Conservation (phyloP, 2,888 invertebrate species). For the Choristoneura rosaceana region DNA sequence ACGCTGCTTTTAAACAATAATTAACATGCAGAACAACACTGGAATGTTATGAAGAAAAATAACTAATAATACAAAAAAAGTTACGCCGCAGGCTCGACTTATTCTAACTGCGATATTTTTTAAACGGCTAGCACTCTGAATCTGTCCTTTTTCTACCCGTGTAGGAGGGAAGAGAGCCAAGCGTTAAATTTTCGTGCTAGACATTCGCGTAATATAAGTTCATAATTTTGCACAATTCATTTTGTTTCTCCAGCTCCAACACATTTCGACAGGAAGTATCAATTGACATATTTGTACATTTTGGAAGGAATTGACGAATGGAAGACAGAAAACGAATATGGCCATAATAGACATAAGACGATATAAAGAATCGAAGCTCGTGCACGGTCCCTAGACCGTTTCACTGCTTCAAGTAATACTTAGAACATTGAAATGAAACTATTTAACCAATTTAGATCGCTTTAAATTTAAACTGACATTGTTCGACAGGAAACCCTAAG, state of each 20-base stretch:
- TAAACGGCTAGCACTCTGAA: neutral
- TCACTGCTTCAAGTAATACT: neutral
- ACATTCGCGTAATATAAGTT: neutral
- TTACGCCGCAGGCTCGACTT: constrained; percentile 5
- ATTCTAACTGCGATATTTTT: neutral
- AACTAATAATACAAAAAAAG: constrained; percentile 1
- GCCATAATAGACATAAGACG: constrained; percentile 47
- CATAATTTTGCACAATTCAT: neutral
- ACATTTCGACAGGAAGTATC: constrained; percentile 61
- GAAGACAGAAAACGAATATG: constrained; percentile 76
- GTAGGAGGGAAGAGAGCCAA: neutral
- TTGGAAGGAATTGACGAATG: constrained; percentile 83
- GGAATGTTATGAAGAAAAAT: constrained; percentile 43
- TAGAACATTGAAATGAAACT: neutral
- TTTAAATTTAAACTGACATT: too few relatives aligned
- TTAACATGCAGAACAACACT: constrained; percentile 37
- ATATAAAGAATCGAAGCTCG: constrained; percentile 8
- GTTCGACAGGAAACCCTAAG: too few relatives aligned
- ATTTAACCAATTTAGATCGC: too few relatives aligned
- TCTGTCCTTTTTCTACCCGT: neutral
- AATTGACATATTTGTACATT: constrained; percentile 82
- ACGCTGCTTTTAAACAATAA: constrained; percentile 19
- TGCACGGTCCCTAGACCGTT: neutral
- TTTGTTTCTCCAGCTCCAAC: constrained; percentile 20
- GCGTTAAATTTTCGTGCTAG: neutral